A percentile compares a stretch with the other conserved stretches of the same genome.
Evolutionary conservation across 1,140 invertebrate genomes (phyloP).

Genomic region (Amyelois transitella): DNA sequence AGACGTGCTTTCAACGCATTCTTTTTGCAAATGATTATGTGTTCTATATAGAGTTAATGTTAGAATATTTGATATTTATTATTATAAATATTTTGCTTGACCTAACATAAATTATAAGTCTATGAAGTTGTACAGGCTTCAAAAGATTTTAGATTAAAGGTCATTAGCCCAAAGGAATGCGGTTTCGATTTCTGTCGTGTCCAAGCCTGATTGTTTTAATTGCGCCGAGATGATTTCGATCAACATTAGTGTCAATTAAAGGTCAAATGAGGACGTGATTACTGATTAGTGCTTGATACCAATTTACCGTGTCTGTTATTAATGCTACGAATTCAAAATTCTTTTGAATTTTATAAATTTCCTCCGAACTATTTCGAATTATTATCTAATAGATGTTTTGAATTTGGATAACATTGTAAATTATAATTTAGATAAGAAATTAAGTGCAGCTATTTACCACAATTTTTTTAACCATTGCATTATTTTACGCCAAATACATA

Average conservation of each 20-base stretch:
- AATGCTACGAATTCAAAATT: not conserved
- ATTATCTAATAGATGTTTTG: too few species aligned
- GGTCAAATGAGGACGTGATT: slow-evolving; percentile 26
- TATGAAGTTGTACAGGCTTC: too few species aligned
- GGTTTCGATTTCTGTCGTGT: slow-evolving; percentile 19
- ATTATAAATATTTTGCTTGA: not conserved
- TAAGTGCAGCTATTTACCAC: too few species aligned
- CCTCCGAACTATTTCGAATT: too few species aligned
- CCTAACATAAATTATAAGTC: not conserved
- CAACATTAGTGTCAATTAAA: slow-evolving; percentile 31
- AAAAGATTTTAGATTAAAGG: slow-evolving; percentile 15
- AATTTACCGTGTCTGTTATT: not conserved
- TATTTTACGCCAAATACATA: too few species aligned
- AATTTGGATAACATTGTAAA: too few species aligned
- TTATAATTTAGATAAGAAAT: too few species aligned
- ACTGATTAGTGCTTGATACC: slow-evolving; percentile 11
- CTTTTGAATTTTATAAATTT: too few species aligned
- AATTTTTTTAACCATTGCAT: too few species aligned
- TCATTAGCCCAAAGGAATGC: slow-evolving; percentile 24
- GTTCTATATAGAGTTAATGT: not conserved
- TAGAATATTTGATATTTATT: too few species aligned
- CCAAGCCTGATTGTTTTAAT: slow-evolving; percentile 50
- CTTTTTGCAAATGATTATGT: too few species aligned
- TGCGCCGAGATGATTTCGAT: slow-evolving; percentile 30
- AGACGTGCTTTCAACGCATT: not conserved